Evolutionary conservation across 2,797 vertebrate species (phyloP).

Genomic region (Sarcophilus harrisii): DNA sequence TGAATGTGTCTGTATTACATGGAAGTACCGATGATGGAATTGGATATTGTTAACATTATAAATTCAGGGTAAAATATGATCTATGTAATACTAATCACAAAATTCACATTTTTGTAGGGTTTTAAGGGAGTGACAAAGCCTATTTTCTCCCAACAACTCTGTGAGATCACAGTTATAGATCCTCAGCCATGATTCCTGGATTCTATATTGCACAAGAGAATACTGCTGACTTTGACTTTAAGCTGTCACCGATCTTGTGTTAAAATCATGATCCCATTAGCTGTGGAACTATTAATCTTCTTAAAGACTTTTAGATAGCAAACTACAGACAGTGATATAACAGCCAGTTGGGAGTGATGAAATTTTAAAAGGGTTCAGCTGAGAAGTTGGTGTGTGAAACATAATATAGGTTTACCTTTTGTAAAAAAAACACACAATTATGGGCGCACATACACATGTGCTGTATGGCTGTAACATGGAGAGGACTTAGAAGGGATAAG

Average conservation of each 20-base stretch:
- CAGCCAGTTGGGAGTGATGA: conserved; percentile 72
- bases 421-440: not conserved
- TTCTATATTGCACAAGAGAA: not conserved
- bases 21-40: not conserved
- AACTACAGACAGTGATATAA: conserved; percentile 73
- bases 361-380: conserved; percentile 66
- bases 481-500: not conserved
- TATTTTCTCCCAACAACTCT: not conserved
- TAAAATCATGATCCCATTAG: conserved; percentile 77
- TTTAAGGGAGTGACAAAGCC: not conserved
- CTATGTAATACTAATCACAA: not conserved
- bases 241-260: conserved; percentile 54
- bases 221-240: conserved; percentile 14
- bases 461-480: conserved; percentile 29
- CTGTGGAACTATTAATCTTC: conserved; percentile 80
- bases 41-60: not conserved
- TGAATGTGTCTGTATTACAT: not conserved
- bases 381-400: conserved; percentile 65
- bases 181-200: not conserved
- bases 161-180: not conserved
- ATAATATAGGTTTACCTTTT: conserved; percentile 54
- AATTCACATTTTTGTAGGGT: not conserved
- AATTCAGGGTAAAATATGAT: not conserved
- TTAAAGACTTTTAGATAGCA: conserved; percentile 70
- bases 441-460: not conserved